Evolutionary conservation across 2,113 vertebrate species (phyloP).

Genomic region (Scomber scombrus): DNA sequence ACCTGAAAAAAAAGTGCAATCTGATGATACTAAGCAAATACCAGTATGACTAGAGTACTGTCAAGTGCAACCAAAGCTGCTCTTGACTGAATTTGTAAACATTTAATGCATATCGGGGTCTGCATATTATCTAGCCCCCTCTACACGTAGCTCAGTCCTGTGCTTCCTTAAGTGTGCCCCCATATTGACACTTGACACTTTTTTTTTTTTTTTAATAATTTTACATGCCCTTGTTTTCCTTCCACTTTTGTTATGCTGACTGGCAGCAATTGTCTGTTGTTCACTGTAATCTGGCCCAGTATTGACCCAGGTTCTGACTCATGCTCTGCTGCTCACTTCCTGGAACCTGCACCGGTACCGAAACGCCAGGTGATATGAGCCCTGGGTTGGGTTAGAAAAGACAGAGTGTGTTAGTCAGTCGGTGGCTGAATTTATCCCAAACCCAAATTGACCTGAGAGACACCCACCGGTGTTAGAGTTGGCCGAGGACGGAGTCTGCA

Average conservation of each 20-base stretch:
- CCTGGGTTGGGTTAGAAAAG: constrained; percentile 58
- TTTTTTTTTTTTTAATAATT: constrained; percentile 33
- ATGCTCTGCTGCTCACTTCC: constrained; percentile 85
- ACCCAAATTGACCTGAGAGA: background rate
- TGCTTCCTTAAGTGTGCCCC: constrained; percentile 51
- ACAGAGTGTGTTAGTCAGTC: background rate
- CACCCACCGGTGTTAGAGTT: constrained; percentile 83
- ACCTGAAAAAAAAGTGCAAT: constrained; percentile 17
- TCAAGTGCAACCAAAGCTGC: constrained; percentile 77
- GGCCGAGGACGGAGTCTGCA: constrained; percentile 80
- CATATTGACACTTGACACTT: constrained; percentile 42
- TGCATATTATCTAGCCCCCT: constrained; percentile 50
- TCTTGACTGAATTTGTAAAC: constrained; percentile 81
- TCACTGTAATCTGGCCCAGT: constrained; percentile 89
- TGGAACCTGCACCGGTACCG: constrained; percentile 87
- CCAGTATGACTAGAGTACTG: constrained; percentile 60
- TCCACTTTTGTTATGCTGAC: constrained; percentile 13
- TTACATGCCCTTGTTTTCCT: constrained; percentile 25
- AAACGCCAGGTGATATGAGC: constrained; percentile 86
- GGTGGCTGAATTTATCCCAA: background rate
- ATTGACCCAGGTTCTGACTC: constrained; percentile 85
- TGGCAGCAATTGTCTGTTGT: constrained; percentile 46
- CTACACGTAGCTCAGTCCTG: constrained; percentile 47
- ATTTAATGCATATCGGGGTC: constrained; percentile 74
- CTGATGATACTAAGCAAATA: constrained; percentile 61